Base-by-base conservation (phyloP, 1,140 invertebrate species). In the Drosophila ananassae region DNA sequence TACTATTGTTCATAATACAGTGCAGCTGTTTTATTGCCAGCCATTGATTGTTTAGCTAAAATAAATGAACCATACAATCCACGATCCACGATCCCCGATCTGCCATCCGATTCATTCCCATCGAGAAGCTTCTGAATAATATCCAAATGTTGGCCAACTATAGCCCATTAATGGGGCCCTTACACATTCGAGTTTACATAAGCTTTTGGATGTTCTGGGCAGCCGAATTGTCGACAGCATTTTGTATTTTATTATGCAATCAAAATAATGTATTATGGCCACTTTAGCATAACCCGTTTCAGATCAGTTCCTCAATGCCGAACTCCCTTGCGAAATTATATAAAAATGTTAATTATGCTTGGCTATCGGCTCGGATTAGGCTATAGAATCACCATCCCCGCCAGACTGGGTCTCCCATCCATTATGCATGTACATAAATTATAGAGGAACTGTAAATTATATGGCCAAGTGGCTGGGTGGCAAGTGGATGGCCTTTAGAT, bases 361-460 rank as follows among this genome's bases (percentile, higher is more conserved):
- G 57, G 66, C 78, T 67, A 69, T 82, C 73, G 72, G 24, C 44
- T 66, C 51, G 60, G 48, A 73, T 83, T 54, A 52, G 60, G 25
- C 54, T 64, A 48, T 46, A 66, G 79, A 71, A 75, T 76, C 50
- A 46, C 34, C 13, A 47, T 54, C 51, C 47, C 41, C 24, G 57
- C 53, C 21, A 61, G 28, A 57, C 50, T 44, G 13, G 47, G 25
- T 39, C 39, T 37, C 34, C 34, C 10, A 73, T 76, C 54, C 2
- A 83, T 84, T 85, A 84, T 77, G 52, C 81, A 84, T 84, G 81
- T 79, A 34, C 80, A 84, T 84, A 80, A 77, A 85, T 84, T 85
- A 80, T 62, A 22, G 52, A 37, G 17, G 61, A 66, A 76, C 67
- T 79, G 67, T 85, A 84, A 84, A 85, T 85, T 77, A 77, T 53